These are phyloP conservation scores for Sciurus carolinensis DNA, from an alignment of 2,797 vertebrate genomes.

Conservation along the genomic window DNA sequence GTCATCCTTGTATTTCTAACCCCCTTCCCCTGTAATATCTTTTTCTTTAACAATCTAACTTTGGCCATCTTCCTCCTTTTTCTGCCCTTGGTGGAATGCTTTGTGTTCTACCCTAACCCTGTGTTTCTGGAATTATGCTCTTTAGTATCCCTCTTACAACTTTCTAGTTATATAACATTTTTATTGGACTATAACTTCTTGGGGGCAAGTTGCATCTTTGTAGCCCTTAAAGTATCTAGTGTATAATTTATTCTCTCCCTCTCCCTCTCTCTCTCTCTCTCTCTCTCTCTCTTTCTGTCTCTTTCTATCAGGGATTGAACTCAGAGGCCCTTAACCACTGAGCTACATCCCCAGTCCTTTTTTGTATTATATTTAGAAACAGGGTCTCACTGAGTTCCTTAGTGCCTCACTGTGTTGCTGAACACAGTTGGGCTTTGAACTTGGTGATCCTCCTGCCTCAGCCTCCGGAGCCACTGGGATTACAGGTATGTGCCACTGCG, in stretches of 20 bases:
- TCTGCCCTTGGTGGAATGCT: not conserved
- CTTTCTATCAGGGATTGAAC: not conserved
- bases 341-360: no score
- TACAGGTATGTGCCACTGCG: no score
- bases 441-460: no score
- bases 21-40: not conserved
- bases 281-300: no score
- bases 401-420: no score
- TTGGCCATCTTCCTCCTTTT: conserved; percentile 42
- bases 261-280: no score
- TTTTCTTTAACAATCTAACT: conserved; percentile 43
- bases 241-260: no score
- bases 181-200: conserved; percentile 42
- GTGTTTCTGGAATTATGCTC: conserved; percentile 43
- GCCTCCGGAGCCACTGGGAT: no score
- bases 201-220: conserved; percentile 41
- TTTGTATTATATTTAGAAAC: no score
- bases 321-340: no score
- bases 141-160: conserved; percentile 1
- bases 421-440: no score
- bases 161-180: not conserved
- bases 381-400: no score
- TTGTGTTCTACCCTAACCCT: conserved; percentile 59
- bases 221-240: conserved; percentile 32
- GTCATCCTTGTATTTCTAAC: conserved; percentile 41